Evolutionary conservation across 2,113 vertebrate genomes (phyloP).

Genomic region (Jaculus jaculus): DNA sequence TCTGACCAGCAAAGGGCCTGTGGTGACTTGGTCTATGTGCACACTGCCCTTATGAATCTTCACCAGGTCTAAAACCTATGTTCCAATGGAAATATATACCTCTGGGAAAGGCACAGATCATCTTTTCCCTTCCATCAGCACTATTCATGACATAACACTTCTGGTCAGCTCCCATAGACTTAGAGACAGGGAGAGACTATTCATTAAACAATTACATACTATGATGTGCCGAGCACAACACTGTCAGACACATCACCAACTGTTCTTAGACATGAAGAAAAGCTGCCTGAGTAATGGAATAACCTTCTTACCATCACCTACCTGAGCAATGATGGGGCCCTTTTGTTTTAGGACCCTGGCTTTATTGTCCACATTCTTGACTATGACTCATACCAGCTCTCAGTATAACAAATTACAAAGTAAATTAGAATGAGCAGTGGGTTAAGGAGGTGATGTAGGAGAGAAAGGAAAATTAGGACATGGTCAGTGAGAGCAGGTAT

Average conservation of each 20-base stretch:
- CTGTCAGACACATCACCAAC: not conserved
- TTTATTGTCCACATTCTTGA: not conserved
- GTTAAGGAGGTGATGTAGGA: not conserved
- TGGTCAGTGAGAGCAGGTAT: not conserved
- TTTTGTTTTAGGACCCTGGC: not conserved
- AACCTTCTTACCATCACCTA: not conserved
- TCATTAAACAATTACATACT: not conserved
- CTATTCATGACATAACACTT: not conserved
- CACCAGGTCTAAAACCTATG: not conserved
- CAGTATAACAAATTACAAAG: not conserved
- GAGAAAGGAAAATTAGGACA: not conserved
- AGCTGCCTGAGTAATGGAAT: not conserved
- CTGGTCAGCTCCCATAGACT: not conserved
- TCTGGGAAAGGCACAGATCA: not conserved
- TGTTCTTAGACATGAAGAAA: not conserved
- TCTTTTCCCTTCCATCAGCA: not conserved
- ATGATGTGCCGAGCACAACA: not conserved
- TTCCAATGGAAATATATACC: not conserved
- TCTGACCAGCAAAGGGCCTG: constrained; percentile 22
- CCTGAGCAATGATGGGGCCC: not conserved
- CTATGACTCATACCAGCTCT: fast-evolving
- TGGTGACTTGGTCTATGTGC: not conserved
- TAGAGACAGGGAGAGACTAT: not conserved
- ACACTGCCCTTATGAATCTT: not conserved
- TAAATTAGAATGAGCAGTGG: not conserved